Evolutionary conservation across 2,113 vertebrate species (phyloP), one percentile per base, ranked within the genome.

Genomic region (Eubucco bourcierii): DNA sequence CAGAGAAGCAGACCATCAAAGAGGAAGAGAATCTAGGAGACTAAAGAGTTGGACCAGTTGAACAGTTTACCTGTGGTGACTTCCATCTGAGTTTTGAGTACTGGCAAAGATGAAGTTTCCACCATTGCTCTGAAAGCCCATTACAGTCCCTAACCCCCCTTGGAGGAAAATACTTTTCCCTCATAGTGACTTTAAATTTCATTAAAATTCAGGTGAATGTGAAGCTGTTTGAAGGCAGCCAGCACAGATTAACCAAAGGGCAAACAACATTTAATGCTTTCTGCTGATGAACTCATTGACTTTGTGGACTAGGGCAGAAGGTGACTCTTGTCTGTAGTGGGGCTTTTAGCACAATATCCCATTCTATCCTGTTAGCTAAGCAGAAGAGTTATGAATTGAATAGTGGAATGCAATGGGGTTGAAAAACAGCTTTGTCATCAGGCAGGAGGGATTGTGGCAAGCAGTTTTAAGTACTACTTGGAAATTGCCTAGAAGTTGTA

Each of bases 101-200:
- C 5, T 65, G 15, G 6, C 19, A 17, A 41, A 47, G 52, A n/a
- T 6, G 8, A 8, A 85, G 8, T 47, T 89, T 71, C 6, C 9
- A 33, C 3, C 11, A 20, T 8, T 0, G 1, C 24, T 55, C 21
- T 56, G 15, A 60, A 9, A 39, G 2, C 1, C 7, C 25, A 6
- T 56, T 80, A 4, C 5, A 60, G 21, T 37, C 15, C 56, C 50
- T 37, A 29, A 47, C 8, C 1, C 34, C 1, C 4, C 21, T 67
- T n/a, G 66, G 1, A 44, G 7, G 1, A 50, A 72, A 67, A 72
- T 53, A 73, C 1, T 56, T 64, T 61, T 37, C 10, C 9, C 8
- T 52, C 7, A 25, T 47, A 44, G 4, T 73, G 60, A 63, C 55
- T 58, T 52, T 19, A 67, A 73, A 63, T 77, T 50, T 58, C 33